These are phyloP conservation scores for Rhinophrynus dorsalis DNA, from an alignment of 2,797 vertebrate species.

Conservation along the genomic window DNA sequence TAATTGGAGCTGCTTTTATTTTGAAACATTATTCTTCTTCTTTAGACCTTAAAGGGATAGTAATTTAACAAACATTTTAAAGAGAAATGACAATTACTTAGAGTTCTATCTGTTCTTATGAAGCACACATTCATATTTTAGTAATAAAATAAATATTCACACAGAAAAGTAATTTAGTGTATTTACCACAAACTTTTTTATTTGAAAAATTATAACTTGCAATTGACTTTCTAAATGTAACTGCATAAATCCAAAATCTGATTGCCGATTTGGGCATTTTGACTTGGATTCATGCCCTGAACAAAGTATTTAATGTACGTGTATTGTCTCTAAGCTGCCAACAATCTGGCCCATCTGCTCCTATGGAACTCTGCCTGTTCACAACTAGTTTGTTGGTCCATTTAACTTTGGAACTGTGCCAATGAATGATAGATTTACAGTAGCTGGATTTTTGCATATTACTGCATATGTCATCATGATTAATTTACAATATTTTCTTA, in stretches of 20 bases:
- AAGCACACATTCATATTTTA: not conserved
- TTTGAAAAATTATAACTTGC: not conserved
- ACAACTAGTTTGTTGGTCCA: constrained; percentile 28
- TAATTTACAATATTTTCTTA: not conserved
- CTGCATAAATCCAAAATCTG: not conserved
- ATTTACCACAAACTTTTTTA: not conserved
- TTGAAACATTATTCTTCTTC: no score
- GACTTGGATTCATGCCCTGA: constrained; percentile 24
- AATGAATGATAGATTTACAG: constrained; percentile 7
- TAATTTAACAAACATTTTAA: no score
- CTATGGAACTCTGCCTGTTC: constrained; percentile 28
- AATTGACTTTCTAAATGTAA: constrained; percentile 2
- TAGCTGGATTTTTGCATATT: not conserved
- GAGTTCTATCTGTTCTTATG: not conserved
- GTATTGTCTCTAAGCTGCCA: constrained; percentile 19
- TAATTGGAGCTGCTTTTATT: no score
- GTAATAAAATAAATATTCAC: not conserved
- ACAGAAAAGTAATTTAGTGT: not conserved
- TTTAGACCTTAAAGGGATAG: no score
- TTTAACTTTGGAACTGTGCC: constrained; percentile 33
- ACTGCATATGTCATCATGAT: not conserved
- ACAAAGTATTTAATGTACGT: constrained; percentile 33
- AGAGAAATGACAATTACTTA: not conserved
- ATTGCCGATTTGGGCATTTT: constrained; percentile 22
- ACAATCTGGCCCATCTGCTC: constrained; percentile 31